Percentiles rank a stretch among this genome's conserved stretches.
These are phyloP conservation scores for Scolanthus callimorphus DNA, from an alignment of 92 coral and sea anemone genomes.

Conservation along the genomic window DNA sequence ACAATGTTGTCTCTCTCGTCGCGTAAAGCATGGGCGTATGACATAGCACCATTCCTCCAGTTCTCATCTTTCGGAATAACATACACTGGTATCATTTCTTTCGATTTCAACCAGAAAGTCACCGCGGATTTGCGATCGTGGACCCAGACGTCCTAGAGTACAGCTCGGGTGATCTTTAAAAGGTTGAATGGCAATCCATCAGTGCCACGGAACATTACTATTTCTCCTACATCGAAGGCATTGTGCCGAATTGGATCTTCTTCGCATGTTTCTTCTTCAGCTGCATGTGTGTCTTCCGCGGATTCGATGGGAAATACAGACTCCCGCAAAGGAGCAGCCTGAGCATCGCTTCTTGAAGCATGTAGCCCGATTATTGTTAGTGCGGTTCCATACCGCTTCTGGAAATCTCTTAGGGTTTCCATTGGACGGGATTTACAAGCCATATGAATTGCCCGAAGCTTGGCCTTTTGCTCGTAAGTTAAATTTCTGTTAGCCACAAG, in stretches of 20 bases:
- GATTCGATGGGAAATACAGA: constrained; percentile 5
- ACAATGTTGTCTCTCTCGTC: constrained; percentile 22
- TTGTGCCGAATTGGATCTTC: too few species aligned
- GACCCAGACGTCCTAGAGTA: constrained; percentile 33
- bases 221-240: constrained; percentile 38
- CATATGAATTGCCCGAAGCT: too few species aligned
- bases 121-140: constrained; percentile 32
- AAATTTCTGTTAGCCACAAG: constrained; percentile 7
- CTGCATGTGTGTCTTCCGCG: too few species aligned
- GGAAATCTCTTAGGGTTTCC: constrained; percentile 17
- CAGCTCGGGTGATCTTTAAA: constrained; percentile 32
- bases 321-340: constrained; percentile 22
- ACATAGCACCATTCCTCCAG: constrained; percentile 26
- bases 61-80: constrained; percentile 9
- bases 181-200: constrained; percentile 41
- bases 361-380: too few species aligned
- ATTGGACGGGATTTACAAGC: too few species aligned
- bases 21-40: constrained; percentile 22
- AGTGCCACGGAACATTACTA: constrained; percentile 34
- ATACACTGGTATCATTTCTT: constrained; percentile 9
- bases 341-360: constrained; percentile 14
- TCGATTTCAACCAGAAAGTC: constrained; percentile 29
- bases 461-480: too few species aligned
- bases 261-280: too few species aligned
- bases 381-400: too few species aligned